Evolutionary conservation across 2,113 vertebrate species (phyloP), one percentile per base, ranked within the genome.

Genomic region (Pitta sordida): DNA sequence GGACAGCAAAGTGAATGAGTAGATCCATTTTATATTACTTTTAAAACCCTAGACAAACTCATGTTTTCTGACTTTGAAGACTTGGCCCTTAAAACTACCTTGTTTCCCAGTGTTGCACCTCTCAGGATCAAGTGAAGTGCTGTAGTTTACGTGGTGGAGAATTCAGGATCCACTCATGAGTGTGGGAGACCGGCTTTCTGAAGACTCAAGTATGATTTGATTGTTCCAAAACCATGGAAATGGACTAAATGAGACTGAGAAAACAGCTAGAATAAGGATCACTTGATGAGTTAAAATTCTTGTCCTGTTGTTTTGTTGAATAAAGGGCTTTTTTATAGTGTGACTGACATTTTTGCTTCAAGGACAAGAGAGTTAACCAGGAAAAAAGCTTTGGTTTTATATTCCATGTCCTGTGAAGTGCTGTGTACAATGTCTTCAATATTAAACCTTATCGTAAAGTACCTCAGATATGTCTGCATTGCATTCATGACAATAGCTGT

Each of bases 1-100:
- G 80, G 96, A 98, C 19, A 94, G 91, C 81, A 94, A 86, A 95
- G 63, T 37, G 8, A 95, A 88, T 34, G 67, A 95, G 34, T 97
- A 94, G 95, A 90, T 65, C 24, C 1, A 9, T 73, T 63, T 80
- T 74, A 83, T 63, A 83, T 74, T 79, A 30, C 62, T 69, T 78
- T 7, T 7, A 34, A 74, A 91, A 36, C 0, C 8, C 32, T 32
- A 51, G 56, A 36, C 16, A 60, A 83, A 49, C n/a, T 78, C 0
- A 10, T 37, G 32, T 73, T 49, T 86, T 73, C 26, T 85, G 34
- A 26, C 53, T 90, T 89, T 49, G 43, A 84, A 80, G 65, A 53
- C 26, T 2, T 88, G 52, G 56, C 36, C 60, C 21, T 69, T 63
- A 71, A 81, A 83, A 52, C n/a, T 62, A 14, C 23, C 29, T 75